A percentile compares a stretch with the other conserved stretches of the same genome.
Evolutionary conservation across 1,140 invertebrate species (phyloP).

Genomic region (Archivesica marissinica): DNA sequence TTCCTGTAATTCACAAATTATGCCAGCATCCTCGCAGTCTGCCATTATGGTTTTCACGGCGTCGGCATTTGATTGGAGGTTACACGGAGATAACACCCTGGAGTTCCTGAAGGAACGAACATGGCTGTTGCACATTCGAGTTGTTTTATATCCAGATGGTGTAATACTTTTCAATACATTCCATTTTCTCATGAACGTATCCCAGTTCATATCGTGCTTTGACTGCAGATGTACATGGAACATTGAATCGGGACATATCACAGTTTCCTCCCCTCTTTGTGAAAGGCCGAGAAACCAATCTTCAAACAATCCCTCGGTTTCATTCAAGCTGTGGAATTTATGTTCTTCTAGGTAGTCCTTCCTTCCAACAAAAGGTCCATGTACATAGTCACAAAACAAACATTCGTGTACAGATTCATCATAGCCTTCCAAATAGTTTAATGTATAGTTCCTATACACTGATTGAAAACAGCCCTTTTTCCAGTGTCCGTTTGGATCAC

Average conservation of each 20-base stretch:
- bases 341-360: slow-evolving; percentile 60
- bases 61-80: slow-evolving; percentile 47
- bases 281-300: slow-evolving; percentile 78
- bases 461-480: slow-evolving; percentile 78
- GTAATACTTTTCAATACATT: slow-evolving; percentile 5
- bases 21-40: slow-evolving; percentile 47
- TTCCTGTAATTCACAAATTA: slow-evolving; percentile 74
- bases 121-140: not conserved
- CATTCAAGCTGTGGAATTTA: slow-evolving; percentile 64
- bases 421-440: slow-evolving; percentile 77
- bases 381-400: slow-evolving; percentile 79
- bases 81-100: slow-evolving; percentile 34
- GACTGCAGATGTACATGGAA: slow-evolving; percentile 60
- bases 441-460: slow-evolving; percentile 71
- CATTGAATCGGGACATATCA: slow-evolving; percentile 78
- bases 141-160: not conserved
- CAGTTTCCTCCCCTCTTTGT: slow-evolving; percentile 38
- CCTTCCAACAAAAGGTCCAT: slow-evolving; percentile 75
- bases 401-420: slow-evolving; percentile 76
- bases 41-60: slow-evolving; percentile 62
- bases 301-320: slow-evolving; percentile 66
- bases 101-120: not conserved
- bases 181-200: slow-evolving; percentile 21
- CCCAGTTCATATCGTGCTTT: not conserved
- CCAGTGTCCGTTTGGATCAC: slow-evolving; percentile 78